Evolutionary conservation across 2,888 invertebrate species (phyloP), one percentile per base, ranked within the genome.

Genomic region (Melanostoma scalare): DNA sequence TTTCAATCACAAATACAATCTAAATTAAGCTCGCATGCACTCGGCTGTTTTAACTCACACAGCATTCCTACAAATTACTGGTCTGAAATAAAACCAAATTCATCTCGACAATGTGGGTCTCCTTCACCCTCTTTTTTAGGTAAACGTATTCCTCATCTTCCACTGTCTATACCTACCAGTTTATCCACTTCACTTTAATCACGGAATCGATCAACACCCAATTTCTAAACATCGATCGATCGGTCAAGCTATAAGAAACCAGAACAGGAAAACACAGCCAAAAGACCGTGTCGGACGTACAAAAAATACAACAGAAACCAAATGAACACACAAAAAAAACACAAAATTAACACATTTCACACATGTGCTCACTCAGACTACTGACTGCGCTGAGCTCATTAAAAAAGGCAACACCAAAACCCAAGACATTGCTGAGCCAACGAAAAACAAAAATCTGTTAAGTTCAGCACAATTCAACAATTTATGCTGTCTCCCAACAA

Each of bases 381-480:
- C 76, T 67, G 20, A 20, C 20, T 20, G 20, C 20, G 67, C 60
- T 63, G 61, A 8, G 61, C 58, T 60, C 69, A 78, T 78, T 78
- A 67, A 78, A 78, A 78, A 73, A 67, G 20, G 35, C 65, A 71
- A 71, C 58, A 75, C 56, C 74, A 75, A 74, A 46, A 35, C 46
- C 35, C 61, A 48, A 63, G 40, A 58, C 46, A 42, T 44, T 40
- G 33, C 73, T 53, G 2, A 36, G 36, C 30, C 40, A 36, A 40
- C n/a, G 38, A 33, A 30, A 50, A 56, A 52, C 53, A 58, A 3
- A 10, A 4, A n/a, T 68, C 58, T 53, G 46, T 60, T 67, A 40
- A 74, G 68, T 74, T 82, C 68, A 82, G 82, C 77, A 46, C 44
- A 80, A 77, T 69, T 48, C 73, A 73, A 82, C 77, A 77, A 82